These are phyloP conservation scores for Microchrysa polita DNA, from an alignment of 2,888 invertebrate genomes.

Conservation along the genomic window DNA sequence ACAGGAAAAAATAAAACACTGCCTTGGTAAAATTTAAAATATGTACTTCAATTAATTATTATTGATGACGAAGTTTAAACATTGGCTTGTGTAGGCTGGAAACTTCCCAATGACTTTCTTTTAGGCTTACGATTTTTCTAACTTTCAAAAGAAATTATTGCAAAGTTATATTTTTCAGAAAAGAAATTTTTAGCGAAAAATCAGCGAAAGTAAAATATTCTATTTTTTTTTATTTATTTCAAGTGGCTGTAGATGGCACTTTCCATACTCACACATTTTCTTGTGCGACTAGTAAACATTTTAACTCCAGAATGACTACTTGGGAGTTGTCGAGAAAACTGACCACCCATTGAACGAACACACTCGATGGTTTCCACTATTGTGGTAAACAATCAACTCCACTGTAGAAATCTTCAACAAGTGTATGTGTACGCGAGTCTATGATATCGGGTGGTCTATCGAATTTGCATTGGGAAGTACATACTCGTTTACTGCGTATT, in stretches of 20 bases:
- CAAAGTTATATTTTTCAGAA: no score
- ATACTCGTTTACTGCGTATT: no score
- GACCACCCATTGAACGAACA: constrained; percentile 32
- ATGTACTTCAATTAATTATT: no score
- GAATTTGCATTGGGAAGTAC: constrained; percentile 4
- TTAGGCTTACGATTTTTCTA: no score
- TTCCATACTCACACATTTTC: constrained; percentile 29
- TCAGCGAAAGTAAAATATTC: constrained; percentile 30
- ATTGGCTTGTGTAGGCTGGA: no score
- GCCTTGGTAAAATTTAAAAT: no score
- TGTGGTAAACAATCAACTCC: constrained; percentile 15
- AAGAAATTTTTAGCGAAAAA: no score
- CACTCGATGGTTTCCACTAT: neutral
- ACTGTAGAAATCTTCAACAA: constrained; percentile 4
- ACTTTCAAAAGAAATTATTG: no score
- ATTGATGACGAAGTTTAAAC: no score
- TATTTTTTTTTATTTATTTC: neutral
- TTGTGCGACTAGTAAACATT: constrained; percentile 5
- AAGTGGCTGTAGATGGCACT: constrained; percentile 27
- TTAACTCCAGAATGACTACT: constrained; percentile 24
- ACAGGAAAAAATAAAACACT: no score
- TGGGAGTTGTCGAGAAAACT: neutral
- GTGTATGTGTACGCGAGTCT: constrained; percentile 14
- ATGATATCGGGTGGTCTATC: constrained; percentile 33
- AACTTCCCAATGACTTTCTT: no score